Conservation (phyloP, 2,113 vertebrate genomes). For the Rhabdornis inornatus region DNA sequence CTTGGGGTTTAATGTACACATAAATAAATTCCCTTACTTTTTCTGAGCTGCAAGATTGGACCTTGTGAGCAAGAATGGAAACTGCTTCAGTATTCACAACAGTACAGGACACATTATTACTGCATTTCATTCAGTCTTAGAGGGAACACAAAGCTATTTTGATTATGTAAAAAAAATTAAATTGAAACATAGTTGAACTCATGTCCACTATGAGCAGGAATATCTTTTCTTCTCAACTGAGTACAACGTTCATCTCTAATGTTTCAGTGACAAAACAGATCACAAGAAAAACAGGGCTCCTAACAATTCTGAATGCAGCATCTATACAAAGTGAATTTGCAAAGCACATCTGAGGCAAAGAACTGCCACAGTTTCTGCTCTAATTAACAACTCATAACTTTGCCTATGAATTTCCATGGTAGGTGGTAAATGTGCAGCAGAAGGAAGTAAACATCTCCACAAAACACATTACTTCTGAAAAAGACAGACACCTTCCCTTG, state of each 20-base stretch:
- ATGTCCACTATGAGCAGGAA: neutral
- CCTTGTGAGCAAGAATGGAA: neutral
- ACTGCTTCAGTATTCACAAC: neutral
- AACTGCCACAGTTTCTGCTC: neutral
- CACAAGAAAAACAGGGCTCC: constrained; percentile 1
- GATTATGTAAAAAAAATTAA: neutral
- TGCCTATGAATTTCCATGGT: neutral
- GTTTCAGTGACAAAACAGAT: neutral
- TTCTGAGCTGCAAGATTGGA: neutral
- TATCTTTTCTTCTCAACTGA: neutral
- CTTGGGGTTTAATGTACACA: neutral
- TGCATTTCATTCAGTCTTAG: neutral
- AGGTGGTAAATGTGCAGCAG: neutral
- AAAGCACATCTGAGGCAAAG: neutral
- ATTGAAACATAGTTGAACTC: neutral
- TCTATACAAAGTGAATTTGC: constrained; percentile 4
- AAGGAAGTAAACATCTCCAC: neutral
- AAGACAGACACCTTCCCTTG: neutral
- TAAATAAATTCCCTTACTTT: constrained; percentile 19
- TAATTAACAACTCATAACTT: constrained; percentile 17
- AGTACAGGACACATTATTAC: neutral
- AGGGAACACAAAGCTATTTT: neutral
- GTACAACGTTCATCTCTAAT: neutral
- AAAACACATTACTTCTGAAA: neutral
- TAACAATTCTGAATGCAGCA: neutral